Evolutionary conservation across 1,140 invertebrate genomes (phyloP), one percentile per base, ranked within the genome.

Genomic region (Dreissena polymorpha): DNA sequence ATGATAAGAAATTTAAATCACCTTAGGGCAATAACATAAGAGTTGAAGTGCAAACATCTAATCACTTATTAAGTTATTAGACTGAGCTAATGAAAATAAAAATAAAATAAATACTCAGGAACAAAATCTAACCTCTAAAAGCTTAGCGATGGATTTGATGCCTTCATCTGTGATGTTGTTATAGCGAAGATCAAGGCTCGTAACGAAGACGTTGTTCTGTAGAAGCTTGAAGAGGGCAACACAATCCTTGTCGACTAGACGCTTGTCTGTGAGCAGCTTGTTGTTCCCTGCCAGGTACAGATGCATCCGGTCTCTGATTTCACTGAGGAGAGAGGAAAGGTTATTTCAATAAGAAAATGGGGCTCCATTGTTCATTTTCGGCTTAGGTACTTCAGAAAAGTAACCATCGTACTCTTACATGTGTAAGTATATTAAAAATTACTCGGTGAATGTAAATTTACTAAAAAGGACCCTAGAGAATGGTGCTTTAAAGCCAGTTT

Each of bases 251-350:
- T 93, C 91, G 13, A 64, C 87, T 10, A 93, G 75, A 69, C 91
- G 88, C 16, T 83, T 85, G 60, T 90, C 88, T 27, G 89, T 89
- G 67, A 92, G 84, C 14, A 92, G 83, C n/a, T 91, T 86, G 81
- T 92, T 92, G 86, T 93, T 92, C 29, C 92, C 92, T 55, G 91
- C 90, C 78, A 93, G 82, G 83, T 92, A 92, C 60, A 93, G 85
- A 73, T 90, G 86, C 91, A 92, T 92, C 51, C 75, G 85, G 57
- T 89, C 87, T 69, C 87, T 87, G 29, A 89, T 86, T 25, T 89
- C 87, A 85, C 89, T 89, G 73, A 49, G 21, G 21, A 10, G 21
- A 67, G 23, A 49, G 8, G 39, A 8, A 39, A 39, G 3, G 39
- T 39, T 5, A 39, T 2, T 39, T 39, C 39, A 8, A 39, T 39